Conservation (phyloP, 2,888 invertebrate genomes). For the Margaritifera margaritifera region DNA sequence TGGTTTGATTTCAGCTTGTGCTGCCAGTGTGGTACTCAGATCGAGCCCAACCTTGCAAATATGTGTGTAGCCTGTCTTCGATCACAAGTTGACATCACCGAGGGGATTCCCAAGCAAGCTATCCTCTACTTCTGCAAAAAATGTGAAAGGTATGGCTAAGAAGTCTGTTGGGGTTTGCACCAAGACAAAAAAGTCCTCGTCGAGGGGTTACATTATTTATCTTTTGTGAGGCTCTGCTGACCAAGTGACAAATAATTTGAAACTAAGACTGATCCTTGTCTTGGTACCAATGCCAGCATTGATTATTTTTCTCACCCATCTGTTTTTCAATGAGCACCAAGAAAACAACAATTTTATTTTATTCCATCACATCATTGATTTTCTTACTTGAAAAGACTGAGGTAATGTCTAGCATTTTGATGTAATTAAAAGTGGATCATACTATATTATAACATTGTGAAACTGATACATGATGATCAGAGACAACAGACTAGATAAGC, state of each 20-base stretch:
- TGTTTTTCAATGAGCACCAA: too few species aligned
- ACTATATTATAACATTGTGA: too few species aligned
- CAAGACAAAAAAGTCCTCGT: background rate
- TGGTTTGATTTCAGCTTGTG: conserved; percentile 76
- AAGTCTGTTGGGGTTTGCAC: background rate
- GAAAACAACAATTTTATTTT: too few species aligned
- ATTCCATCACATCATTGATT: too few species aligned
- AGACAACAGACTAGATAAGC: too few species aligned
- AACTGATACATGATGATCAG: too few species aligned
- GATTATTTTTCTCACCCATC: too few species aligned
- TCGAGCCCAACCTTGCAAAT: conserved; percentile 96
- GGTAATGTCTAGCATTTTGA: too few species aligned
- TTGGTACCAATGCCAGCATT: too few species aligned
- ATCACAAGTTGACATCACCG: conserved; percentile 93
- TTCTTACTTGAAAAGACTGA: too few species aligned
- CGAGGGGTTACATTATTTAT: background rate
- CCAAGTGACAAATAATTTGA: background rate
- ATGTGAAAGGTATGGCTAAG: conserved; percentile 84
- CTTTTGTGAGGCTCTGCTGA: background rate
- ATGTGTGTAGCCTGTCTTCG: conserved; percentile 97
- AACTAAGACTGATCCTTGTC: too few species aligned
- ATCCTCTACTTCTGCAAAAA: conserved; percentile 89
- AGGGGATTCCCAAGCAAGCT: conserved; percentile 94
- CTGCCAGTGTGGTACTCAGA: conserved; percentile 93
- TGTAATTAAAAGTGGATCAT: too few species aligned